These are phyloP conservation scores for Beris chalybata DNA, from an alignment of 2,888 invertebrate genomes.

Conservation along the genomic window DNA sequence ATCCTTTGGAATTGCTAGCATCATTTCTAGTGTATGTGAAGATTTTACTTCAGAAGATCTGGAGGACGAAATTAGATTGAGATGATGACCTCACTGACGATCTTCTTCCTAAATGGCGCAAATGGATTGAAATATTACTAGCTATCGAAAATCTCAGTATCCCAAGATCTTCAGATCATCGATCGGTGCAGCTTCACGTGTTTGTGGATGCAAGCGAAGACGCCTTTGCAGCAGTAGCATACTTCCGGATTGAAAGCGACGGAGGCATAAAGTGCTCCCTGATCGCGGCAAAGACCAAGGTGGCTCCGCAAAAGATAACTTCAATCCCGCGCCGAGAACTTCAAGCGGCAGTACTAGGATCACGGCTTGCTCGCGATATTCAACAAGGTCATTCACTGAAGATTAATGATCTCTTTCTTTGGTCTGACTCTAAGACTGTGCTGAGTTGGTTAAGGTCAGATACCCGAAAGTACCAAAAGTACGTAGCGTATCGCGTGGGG, in stretches of 20 bases:
- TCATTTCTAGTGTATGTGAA: no score
- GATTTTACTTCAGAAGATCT: constrained; percentile 25
- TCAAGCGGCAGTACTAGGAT: constrained; percentile 36
- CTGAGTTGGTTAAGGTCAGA: constrained; percentile 42
- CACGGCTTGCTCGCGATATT: constrained; percentile 22
- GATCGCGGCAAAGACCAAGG: constrained; percentile 34
- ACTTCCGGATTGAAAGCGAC: constrained; percentile 33
- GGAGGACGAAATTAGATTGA: constrained; percentile 33
- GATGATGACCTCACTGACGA: constrained; percentile 34
- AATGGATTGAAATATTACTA: constrained; percentile 13
- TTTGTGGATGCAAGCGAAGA: constrained; percentile 40
- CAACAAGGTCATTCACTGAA: constrained; percentile 13
- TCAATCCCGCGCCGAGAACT: constrained; percentile 35
- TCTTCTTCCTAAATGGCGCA: constrained; percentile 24
- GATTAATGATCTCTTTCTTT: constrained; percentile 15
- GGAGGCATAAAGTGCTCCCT: constrained; percentile 30
- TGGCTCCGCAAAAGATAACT: constrained; percentile 34
- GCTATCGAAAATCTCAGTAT: constrained; percentile 20
- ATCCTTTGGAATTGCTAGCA: no score
- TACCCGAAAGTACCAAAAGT: constrained; percentile 40
- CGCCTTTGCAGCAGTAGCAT: constrained; percentile 40
- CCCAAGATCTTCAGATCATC: constrained; percentile 28
- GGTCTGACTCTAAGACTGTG: constrained; percentile 29
- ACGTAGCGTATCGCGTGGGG: constrained; percentile 32
- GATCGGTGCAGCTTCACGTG: constrained; percentile 33